Evolutionary conservation across 2,113 vertebrate species (phyloP), one percentile per base, ranked within the genome.

Genomic region (Equus przewalskii): DNA sequence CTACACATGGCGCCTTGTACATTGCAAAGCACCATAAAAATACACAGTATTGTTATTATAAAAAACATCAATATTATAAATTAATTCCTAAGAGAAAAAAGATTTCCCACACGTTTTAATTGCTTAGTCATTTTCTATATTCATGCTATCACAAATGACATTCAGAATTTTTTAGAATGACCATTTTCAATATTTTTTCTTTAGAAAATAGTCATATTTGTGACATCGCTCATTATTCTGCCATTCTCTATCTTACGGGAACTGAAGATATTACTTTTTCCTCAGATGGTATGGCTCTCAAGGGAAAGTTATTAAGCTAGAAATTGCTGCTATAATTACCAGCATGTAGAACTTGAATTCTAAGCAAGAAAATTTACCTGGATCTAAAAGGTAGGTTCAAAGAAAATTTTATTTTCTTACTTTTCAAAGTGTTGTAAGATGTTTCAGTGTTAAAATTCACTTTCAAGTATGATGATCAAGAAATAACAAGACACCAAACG

Each of bases 401-500:
- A 88, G 87, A 75, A 82, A 94, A 79, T 70, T 89, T 85, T 89
- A 89, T 86, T 96, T 92, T 49, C 69, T 94, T 88, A 88, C 60
- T 86, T 94, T 89, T 86, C 36, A 89, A 96, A 96, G 49, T 41
- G 8, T 3, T 86, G 13, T 85, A 81, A 75, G 67, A 93, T 70
- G n/a, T 82, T 84, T 49, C 18, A 60, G 4, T 67, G 78, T 80
- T 76, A 94, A 97, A 96, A 95, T 67, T 91, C 33, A 95, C 64
- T 97, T 97, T 92, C 49, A 83, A 85, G 21, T 33, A 21, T 41
- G 28, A 96, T 88, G 58, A 69, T 28, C 12, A 86, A 91, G 79
- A 98, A 96, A 97, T 82, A 83, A 96, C 9, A 80, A 94, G 73
- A 93, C 36, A 95, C n/a, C 72, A 95, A 96, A 89, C 1, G 1